Evolutionary conservation across 2,888 invertebrate genomes (phyloP).

Genomic region (Fragum sueziense): DNA sequence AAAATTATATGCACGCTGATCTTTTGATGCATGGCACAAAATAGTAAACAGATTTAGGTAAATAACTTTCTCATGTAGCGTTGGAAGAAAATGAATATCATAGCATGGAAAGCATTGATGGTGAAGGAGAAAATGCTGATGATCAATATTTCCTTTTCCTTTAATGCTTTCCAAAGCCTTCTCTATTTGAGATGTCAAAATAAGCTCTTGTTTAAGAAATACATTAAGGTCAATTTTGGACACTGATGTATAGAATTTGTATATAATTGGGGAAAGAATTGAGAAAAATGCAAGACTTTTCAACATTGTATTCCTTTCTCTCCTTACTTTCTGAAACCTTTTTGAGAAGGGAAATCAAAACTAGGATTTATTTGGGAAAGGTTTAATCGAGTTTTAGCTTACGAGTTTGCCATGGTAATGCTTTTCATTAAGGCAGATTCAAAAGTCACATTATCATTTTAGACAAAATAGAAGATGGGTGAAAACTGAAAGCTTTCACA

Average conservation of each 20-base stretch:
- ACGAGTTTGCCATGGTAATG: too few relatives aligned
- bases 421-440: too few relatives aligned
- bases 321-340: not conserved
- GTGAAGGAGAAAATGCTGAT: not conserved
- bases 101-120: not conserved
- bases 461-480: too few relatives aligned
- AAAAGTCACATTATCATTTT: too few relatives aligned
- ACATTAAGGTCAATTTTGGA: not conserved
- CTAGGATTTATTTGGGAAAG: not conserved
- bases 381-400: too few relatives aligned
- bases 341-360: not conserved
- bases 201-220: not conserved
- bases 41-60: too few relatives aligned
- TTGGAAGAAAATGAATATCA: not conserved
- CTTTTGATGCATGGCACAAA: too few relatives aligned
- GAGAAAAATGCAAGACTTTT: not conserved
- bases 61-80: too few relatives aligned
- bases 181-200: not conserved
- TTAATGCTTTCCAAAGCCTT: not conserved
- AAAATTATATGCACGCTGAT: too few relatives aligned
- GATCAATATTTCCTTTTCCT: not conserved
- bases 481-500: too few relatives aligned
- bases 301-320: not conserved
- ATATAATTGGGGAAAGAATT: not conserved
- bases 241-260: not conserved